A percentile compares a stretch with the other conserved stretches of the same genome.
phyloP scores from a whole-genome alignment of 2,113 vertebrate species.

The Pampusana beccarii region DNA sequence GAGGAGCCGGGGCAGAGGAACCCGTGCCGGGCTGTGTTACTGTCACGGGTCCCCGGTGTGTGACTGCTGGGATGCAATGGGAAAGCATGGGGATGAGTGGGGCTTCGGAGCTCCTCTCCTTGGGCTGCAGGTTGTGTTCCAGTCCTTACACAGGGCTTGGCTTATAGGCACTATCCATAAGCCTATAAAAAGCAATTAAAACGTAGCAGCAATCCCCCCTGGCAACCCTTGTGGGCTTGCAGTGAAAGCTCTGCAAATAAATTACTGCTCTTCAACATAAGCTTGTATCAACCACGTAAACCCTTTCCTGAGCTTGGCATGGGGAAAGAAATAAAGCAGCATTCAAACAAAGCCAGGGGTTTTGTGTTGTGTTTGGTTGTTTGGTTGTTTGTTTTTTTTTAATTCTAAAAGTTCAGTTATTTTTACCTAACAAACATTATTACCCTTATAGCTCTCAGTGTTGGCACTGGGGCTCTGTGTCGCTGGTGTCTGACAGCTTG shows the following conservation, averaged over 20 bases:
- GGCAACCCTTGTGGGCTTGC: background rate
- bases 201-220: background rate
- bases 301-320: background rate
- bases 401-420: conserved; percentile 4
- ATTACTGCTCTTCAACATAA: background rate
- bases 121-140: background rate
- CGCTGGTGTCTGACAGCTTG: conserved; percentile 63
- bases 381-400: background rate
- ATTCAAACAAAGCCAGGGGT: background rate
- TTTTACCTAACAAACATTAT: conserved; percentile 22
- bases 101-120: background rate
- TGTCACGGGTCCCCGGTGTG: rapidly evolving
- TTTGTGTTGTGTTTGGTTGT: background rate
- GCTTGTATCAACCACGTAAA: background rate
- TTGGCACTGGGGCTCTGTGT: background rate
- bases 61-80: rapidly evolving
- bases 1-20: background rate
- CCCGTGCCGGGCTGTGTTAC: rapidly evolving
- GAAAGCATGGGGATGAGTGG: background rate
- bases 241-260: background rate
- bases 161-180: background rate
- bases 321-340: background rate
- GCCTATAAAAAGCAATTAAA: conserved; percentile 16
- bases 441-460: background rate
- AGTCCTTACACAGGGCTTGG: background rate